These are phyloP conservation scores for Manduca sexta DNA, from an alignment of 1,140 invertebrate species.

Conservation along the genomic window DNA sequence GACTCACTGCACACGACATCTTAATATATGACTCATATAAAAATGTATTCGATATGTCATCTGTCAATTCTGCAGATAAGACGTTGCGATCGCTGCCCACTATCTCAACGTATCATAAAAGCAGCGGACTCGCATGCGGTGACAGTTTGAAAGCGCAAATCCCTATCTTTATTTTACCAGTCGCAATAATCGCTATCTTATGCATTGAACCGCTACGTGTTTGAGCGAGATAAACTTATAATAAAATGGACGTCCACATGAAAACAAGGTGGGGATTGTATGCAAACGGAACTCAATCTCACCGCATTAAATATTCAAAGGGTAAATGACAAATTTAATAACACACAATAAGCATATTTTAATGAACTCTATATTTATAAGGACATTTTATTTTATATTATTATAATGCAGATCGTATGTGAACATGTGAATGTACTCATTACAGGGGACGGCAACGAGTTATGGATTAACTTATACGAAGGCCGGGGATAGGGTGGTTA, in stretches of 20 bases:
- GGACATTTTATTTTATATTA: constrained; percentile 8
- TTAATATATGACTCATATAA: constrained; percentile 34
- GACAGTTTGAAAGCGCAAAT: not conserved
- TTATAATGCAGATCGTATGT: constrained; percentile 21
- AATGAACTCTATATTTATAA: constrained; percentile 16
- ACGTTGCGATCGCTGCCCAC: constrained; percentile 15
- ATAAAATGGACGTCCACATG: not conserved
- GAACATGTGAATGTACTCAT: constrained; percentile 27
- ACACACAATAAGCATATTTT: constrained; percentile 20
- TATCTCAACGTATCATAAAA: constrained; percentile 4
- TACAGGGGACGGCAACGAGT: constrained; percentile 29
- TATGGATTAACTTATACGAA: constrained; percentile 49
- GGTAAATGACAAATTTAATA: constrained; percentile 19
- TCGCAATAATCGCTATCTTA: not conserved
- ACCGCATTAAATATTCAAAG: constrained; percentile 11
- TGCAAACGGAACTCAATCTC: not conserved
- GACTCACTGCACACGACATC: constrained; percentile 27
- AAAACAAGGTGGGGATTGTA: too few relatives aligned
- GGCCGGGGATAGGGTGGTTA: constrained; percentile 34
- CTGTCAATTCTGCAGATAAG: constrained; percentile 32
- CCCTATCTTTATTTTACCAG: not conserved
- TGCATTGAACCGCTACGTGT: not conserved
- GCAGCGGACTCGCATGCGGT: not conserved
- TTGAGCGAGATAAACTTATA: not conserved
- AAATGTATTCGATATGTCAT: constrained; percentile 35